Percentiles rank a stretch among this genome's conserved stretches.
phyloP scores from a whole-genome alignment of 2,888 invertebrate genomes.

The Sarcophaga caerulescens region DNA sequence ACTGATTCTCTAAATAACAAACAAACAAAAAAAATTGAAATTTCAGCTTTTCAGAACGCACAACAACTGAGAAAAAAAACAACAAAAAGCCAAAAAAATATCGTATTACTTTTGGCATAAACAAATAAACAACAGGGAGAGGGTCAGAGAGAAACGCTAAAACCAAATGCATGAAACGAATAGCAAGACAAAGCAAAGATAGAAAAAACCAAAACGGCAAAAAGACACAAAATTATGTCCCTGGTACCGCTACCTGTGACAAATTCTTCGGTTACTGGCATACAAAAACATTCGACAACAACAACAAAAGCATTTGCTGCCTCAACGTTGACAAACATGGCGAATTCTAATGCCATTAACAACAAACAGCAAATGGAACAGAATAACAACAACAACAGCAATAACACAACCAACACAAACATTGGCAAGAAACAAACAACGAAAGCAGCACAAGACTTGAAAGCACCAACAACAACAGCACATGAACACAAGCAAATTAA shows the following conservation, averaged over 20 bases:
- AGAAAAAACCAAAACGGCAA: neutral
- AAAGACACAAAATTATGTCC: slow-evolving; percentile 59
- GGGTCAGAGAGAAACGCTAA: neutral
- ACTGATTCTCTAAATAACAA: neutral
- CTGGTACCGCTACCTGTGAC: slow-evolving; percentile 62
- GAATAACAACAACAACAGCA: slow-evolving; percentile 38
- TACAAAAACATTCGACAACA: slow-evolving; percentile 32
- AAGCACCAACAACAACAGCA: slow-evolving; percentile 14
- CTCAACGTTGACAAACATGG: slow-evolving; percentile 40
- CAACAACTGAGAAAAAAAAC: too few species aligned
- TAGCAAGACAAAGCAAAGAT: slow-evolving; percentile 13
- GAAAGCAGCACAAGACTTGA: slow-evolving; percentile 22
- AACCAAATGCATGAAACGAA: neutral
- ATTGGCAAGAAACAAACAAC: slow-evolving; percentile 11
- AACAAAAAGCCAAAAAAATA: slow-evolving; percentile 28
- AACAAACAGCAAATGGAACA: slow-evolving; percentile 57
- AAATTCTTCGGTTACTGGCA: slow-evolving; percentile 17
- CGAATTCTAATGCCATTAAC: slow-evolving; percentile 44
- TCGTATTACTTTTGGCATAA: slow-evolving; percentile 56
- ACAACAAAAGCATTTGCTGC: slow-evolving; percentile 50
- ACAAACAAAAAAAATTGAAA: slow-evolving; percentile 12
- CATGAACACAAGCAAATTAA: slow-evolving; percentile 35
- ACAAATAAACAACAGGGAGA: slow-evolving; percentile 20
- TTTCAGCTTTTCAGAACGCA: slow-evolving; percentile 43
- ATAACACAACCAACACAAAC: slow-evolving; percentile 53